A percentile compares a stretch with the other conserved stretches of the same genome.
These are phyloP conservation scores for Nesidiocoris tenuis DNA, from an alignment of 2,888 invertebrate genomes.

Conservation along the genomic window DNA sequence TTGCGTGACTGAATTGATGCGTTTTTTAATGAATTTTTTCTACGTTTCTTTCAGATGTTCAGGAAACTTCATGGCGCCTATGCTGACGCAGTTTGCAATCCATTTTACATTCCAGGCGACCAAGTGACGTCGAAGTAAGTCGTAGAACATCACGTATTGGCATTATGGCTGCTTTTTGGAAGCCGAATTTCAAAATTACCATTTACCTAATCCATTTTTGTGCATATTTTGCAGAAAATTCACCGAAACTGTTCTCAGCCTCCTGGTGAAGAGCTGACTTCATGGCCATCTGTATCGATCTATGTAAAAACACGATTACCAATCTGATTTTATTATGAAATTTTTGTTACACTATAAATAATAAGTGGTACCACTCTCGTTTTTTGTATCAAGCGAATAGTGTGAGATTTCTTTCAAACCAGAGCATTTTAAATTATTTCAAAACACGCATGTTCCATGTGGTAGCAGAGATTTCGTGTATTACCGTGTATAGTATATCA, in stretches of 20 bases:
- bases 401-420: no score
- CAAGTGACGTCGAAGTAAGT: slow-evolving; percentile 81
- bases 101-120: slow-evolving; percentile 93
- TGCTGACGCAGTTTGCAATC: slow-evolving; percentile 92
- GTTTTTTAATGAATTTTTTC: neutral
- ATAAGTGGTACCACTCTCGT: no score
- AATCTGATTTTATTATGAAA: no score
- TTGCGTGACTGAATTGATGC: no score
- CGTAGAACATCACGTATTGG: slow-evolving; percentile 14
- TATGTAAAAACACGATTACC: no score
- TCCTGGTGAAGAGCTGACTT: slow-evolving; percentile 50
- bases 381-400: no score
- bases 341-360: no score
- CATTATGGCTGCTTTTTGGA: neutral
- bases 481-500: no score
- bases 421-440: no score
- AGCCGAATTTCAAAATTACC: neutral
- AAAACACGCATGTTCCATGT: no score
- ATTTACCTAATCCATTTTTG: slow-evolving; percentile 1
- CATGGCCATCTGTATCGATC: no score
- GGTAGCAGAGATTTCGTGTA: no score
- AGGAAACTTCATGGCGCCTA: slow-evolving; percentile 88
- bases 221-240: slow-evolving; percentile 52
- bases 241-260: slow-evolving; percentile 51
- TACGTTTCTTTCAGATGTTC: slow-evolving; percentile 68